A percentile compares a stretch with the other conserved stretches of the same genome.
phyloP scores from a whole-genome alignment of 2,113 vertebrate genomes.

The Zootoca vivipara region DNA sequence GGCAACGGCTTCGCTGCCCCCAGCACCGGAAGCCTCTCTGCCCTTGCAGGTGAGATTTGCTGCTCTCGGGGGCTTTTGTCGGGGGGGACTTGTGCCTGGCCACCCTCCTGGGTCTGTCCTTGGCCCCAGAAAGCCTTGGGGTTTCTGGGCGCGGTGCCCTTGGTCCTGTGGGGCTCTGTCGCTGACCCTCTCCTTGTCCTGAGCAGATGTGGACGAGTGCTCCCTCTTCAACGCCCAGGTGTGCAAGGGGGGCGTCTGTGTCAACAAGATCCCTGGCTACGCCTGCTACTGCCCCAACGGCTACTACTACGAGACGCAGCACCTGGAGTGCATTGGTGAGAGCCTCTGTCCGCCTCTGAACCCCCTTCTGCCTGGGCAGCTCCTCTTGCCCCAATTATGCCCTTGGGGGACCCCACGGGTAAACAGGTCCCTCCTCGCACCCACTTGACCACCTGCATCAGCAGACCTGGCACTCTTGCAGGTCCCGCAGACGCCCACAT shows the following conservation, averaged over 20 bases:
- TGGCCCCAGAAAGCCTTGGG: too few relatives aligned
- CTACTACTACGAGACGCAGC: conserved; percentile 80
- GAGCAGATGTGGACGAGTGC: conserved; percentile 90
- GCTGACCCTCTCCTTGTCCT: neutral
- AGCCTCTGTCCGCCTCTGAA: too few relatives aligned
- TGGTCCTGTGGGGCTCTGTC: neutral
- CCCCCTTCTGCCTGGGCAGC: neutral
- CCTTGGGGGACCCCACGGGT: too few relatives aligned
- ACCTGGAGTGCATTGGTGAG: conserved; percentile 87
- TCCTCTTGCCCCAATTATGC: too few relatives aligned
- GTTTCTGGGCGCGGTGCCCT: neutral
- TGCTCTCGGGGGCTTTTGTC: too few relatives aligned
- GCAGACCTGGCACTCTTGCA: too few relatives aligned
- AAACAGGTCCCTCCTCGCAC: too few relatives aligned
- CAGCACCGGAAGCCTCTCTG: conserved; percentile 55
- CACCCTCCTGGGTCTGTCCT: too few relatives aligned
- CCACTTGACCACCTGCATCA: too few relatives aligned
- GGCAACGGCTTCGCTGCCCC: conserved; percentile 79
- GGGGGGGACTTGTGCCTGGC: too few relatives aligned
- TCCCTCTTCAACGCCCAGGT: conserved; percentile 83
- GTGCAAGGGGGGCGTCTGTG: conserved; percentile 88
- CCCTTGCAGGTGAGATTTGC: conserved; percentile 70
- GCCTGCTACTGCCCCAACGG: conserved; percentile 88
- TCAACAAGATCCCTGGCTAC: conserved; percentile 88
- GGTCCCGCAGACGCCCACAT: too few relatives aligned